Base-by-base conservation (phyloP, 2,113 vertebrate species). In the Quiscalus mexicanus region DNA sequence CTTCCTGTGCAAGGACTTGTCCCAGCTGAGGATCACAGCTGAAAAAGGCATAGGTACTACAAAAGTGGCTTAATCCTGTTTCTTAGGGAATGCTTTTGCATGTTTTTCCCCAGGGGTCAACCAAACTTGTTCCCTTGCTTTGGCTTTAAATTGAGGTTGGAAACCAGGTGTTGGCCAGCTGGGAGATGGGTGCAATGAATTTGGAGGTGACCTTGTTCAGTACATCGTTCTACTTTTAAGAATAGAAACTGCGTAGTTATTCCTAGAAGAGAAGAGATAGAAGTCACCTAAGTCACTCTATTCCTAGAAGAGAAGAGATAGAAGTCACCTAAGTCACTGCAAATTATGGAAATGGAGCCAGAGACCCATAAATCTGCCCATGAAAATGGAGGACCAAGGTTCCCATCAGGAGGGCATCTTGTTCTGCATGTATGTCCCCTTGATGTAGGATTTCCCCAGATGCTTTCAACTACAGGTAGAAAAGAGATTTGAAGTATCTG, bases 1-100 rank as follows among this genome's bases (percentile, higher is more conserved):
- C 56, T 99, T 99, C 93, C 98, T 99, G 5, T 99, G 99, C 91
- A 98, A 98, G 52, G 95, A 98, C 30, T 93, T 98, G 44, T 98
- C 98, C 4, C 98, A 96, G 9, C 77, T 99, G 42, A 97, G 96
- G 63, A 88, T 99, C 81, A 98, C 97, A 1, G 98, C 97, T 8
- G 98, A 98, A 76, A 95, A 98, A 95, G 95, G 92, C 81, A 97
- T 99, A 97, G 98, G 99, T 99, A 98, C 10, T 94, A 52, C 30
- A 27, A 8, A 63, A 87, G 59, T 17, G 28, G 17, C n/a, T 82
- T 50, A 2, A 47, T 2, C 1, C 33, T 79, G 20, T 59, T 93
- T 56, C 62, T 16, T 79, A n/a, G 41, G n/a, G 62, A 76, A 49
- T 60, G 44, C 6, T 71, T 74, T 25, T 35, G 24, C 7, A 0